Evolutionary conservation across 2,888 invertebrate species (phyloP), one percentile per base, ranked within the genome.

Genomic region (Mythimna impura): DNA sequence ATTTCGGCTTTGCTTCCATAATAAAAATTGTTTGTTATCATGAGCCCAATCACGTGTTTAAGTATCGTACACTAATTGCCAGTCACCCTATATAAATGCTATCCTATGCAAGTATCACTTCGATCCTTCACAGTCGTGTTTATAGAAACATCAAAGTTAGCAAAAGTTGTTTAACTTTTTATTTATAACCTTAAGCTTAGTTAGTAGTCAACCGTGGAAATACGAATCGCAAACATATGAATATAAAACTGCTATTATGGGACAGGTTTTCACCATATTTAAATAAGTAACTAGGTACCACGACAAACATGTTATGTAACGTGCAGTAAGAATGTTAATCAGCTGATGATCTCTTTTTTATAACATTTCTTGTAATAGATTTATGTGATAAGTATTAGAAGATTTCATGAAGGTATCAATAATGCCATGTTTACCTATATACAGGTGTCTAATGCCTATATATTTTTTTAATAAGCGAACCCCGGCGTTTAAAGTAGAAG

Each of bases 211-310:
- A 69, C 54, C 40, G 65, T 61, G n/a, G 47, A 63, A 40, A 64
- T 64, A 12, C 2, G 7, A 64, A 55, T 61, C 64, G 54, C 20
- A 30, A 22, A 54, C 8, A 30, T 69, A 47, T 34, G 25, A 25
- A 25, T 47, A 61, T 66, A 54, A 61, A 55, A 61, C 9, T 22
- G 52, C 6, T 30, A 50, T 30, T 52, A 50, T 20, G 14, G 34
- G 50, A 63, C 66, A 10, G 55, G 66, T 57, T 80, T 70, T 70
- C 66, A 43, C 25, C 17, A 60, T 3, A 70, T 75, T 70, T 70
- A 25, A 76, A 57, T 74, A 78, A n/a, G 52, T 74, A 78, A 25
- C 4, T 68, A 60, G 20, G 10, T 52, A 34, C 40, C 3, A 5
- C 25, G 60, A 12, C 10, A 52, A 47, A 52, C 14, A 20, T 50